phyloP scores from a whole-genome alignment of 2,113 vertebrate species.

The Phycodurus eques region DNA sequence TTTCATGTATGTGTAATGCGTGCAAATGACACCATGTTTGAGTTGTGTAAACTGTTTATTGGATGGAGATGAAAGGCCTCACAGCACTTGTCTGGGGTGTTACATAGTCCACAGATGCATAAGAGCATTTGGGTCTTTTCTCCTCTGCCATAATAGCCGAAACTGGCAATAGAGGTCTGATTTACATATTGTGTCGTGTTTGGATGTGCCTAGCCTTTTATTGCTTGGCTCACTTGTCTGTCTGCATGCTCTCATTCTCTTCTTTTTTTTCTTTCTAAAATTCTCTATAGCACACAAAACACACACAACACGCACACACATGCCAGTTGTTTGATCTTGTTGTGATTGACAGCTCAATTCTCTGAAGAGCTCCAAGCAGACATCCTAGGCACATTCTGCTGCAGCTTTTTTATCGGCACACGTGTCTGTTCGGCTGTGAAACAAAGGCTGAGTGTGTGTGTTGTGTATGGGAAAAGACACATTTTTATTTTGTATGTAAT shows the following conservation, averaged over 20 bases:
- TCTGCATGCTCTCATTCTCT: conserved; percentile 26
- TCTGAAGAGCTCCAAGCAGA: conserved; percentile 46
- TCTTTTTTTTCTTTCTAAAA: neutral
- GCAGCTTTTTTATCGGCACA: conserved; percentile 7
- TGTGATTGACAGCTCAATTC: conserved; percentile 33
- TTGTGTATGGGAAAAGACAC: conserved; percentile 1
- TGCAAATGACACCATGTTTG: conserved; percentile 23
- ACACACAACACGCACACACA: conserved; percentile 12
- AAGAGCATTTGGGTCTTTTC: conserved; percentile 21
- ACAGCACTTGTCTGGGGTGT: conserved; percentile 14
- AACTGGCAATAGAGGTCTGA: conserved; percentile 21
- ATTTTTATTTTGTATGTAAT: conserved; percentile 23
- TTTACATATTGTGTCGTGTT: conserved; percentile 40
- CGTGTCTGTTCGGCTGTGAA: neutral
- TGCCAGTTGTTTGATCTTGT: conserved; percentile 48
- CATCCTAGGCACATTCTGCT: conserved; percentile 13
- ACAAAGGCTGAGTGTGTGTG: conserved; percentile 3
- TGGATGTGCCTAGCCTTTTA: conserved; percentile 44
- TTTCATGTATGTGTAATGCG: conserved; percentile 20
- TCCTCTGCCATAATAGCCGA: conserved; percentile 22
- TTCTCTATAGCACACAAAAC: neutral
- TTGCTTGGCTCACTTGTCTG: conserved; percentile 40
- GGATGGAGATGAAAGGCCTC: conserved; percentile 51
- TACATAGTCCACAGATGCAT: conserved; percentile 23
- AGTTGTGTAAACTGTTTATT: conserved; percentile 54